Conservation (phyloP, 35 echinoderm and acorn worm genomes). For the Amphiura filiformis region DNA sequence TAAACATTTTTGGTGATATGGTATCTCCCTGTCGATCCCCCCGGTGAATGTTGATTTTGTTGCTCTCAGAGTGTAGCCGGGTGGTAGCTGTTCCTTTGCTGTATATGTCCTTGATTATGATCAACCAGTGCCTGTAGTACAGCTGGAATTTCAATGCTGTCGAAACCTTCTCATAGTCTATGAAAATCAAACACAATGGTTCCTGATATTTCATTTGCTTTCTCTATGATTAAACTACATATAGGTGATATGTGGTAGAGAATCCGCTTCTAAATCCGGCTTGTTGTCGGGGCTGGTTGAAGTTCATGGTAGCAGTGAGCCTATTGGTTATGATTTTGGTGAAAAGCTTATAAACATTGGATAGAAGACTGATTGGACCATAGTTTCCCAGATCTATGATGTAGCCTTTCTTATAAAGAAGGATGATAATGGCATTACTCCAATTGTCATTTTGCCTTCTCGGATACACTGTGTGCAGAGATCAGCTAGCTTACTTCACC, state of each 20-base stretch:
- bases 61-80: not conserved
- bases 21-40: slow-evolving; percentile 28
- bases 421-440: slow-evolving; percentile 9
- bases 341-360: too few species aligned
- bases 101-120: not conserved
- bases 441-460: not conserved
- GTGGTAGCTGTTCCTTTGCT: not conserved
- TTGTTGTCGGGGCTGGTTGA: too few species aligned
- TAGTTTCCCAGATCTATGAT: slow-evolving; percentile 27
- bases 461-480: not conserved
- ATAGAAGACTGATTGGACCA: too few species aligned
- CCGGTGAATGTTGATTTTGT: slow-evolving; percentile 11
- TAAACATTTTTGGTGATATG: slow-evolving; percentile 19
- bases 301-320: slow-evolving; percentile 9
- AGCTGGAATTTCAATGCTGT: too few species aligned
- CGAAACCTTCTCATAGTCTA: too few species aligned
- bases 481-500: slow-evolving; percentile 4
- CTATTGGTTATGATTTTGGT: slow-evolving; percentile 14
- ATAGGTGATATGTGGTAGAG: too few species aligned
- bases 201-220: slow-evolving; percentile 1
- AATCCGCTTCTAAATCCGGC: too few species aligned
- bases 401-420: slow-evolving; percentile 20
- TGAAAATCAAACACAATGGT: too few species aligned
- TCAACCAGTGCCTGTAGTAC: not conserved
- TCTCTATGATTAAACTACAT: slow-evolving; percentile 10